Evolutionary conservation across 2,888 invertebrate species (phyloP), one percentile per base, ranked within the genome.

Genomic region (Cryptosula pallasiana): DNA sequence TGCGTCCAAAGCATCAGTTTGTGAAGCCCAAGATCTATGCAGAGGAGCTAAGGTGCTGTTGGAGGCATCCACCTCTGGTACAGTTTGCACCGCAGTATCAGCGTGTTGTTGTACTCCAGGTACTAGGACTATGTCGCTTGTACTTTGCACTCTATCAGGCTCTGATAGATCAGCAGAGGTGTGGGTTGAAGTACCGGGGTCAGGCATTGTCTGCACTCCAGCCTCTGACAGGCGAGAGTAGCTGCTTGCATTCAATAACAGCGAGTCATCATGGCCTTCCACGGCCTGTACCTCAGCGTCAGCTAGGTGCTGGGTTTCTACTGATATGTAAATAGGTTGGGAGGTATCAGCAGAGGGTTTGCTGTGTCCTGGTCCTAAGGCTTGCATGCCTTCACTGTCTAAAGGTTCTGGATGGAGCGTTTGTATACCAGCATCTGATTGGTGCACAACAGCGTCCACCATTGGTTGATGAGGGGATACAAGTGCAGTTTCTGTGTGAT

Each of bases 21-120:
- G 63, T 9, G 63, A 63, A 27, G 63, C 63, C 63, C 63, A 63
- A 13, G 63, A 32, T 27, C 63, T 63, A n/a, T 45, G 45, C 45
- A 45, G 20, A 5, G 5, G 45, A 13, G 45, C 45, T 45, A 20
- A 5, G 20, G 5, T 45, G 20, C 20, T 45, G 45, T 45, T 20
- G 45, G 45, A 45, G 20, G 20, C 5, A 20, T 45, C 20, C 45
- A 20, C 9, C 9, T 45, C 45, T 45, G 45, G 9, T 20, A 45
- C 9, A 45, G 45, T 45, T 45, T 45, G 45, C 20, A 45, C 45
- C 5, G 9, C 45, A 20, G 45, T 45, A 20, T 45, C 20, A 20
- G 5, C 5, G 20, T 45, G 45, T 20, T 45, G 9, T 20, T 45
- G 5, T 45, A 20, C 9, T 13, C 45, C 20, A 45, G 45, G 20